A percentile compares a stretch with the other conserved stretches of the same genome.
Evolutionary conservation across 2,113 vertebrate species (phyloP).

Genomic region (Columba janthina): DNA sequence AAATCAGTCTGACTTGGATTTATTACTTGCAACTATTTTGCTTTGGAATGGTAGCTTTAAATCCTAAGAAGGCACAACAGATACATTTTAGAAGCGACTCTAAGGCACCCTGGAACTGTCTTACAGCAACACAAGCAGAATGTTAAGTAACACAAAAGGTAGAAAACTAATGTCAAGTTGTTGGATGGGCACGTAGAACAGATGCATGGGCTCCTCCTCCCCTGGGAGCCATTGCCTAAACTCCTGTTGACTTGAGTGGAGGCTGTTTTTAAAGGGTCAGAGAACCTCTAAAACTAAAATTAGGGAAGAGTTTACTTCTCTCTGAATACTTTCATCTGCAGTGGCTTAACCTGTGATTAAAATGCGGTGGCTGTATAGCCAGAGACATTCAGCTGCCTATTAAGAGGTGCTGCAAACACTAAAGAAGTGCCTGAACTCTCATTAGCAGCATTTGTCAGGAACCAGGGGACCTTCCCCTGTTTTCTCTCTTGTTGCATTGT

Average conservation of each 20-base stretch:
- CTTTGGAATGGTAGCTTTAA: neutral
- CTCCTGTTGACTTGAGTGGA: neutral
- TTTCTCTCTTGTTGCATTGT: neutral
- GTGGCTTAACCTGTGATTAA: neutral
- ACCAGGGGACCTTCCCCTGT: neutral
- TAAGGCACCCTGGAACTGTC: neutral
- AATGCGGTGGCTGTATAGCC: neutral
- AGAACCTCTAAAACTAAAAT: neutral
- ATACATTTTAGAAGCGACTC: neutral
- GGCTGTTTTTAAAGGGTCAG: neutral
- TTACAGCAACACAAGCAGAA: neutral
- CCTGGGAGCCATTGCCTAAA: neutral
- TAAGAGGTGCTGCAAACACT: neutral
- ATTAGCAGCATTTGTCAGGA: slow-evolving; percentile 33
- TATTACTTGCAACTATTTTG: neutral
- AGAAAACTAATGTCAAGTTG: neutral
- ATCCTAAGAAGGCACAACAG: neutral
- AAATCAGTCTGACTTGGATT: neutral
- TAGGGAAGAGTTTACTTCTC: neutral
- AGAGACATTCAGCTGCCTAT: neutral
- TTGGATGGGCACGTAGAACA: neutral
- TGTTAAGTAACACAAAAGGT: neutral
- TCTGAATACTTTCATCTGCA: neutral
- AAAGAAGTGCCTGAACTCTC: slow-evolving; percentile 3
- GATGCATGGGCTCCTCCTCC: neutral